Percentiles rank a stretch among this genome's conserved stretches.
phyloP scores from a whole-genome alignment of 2,888 invertebrate species.

The Lagria hirta region DNA sequence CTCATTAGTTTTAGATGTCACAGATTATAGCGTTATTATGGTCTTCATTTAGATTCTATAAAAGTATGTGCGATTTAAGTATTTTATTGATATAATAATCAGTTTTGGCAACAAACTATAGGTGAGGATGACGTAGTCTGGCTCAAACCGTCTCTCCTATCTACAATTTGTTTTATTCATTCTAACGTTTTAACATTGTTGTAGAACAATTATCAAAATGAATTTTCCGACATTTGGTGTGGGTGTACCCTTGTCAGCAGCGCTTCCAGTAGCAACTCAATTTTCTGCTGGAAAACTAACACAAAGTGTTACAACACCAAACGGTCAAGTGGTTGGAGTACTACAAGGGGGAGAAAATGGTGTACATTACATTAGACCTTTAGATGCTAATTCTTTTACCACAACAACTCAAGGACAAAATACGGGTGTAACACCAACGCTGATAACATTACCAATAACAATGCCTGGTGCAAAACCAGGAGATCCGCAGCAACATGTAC shows the following conservation, averaged over 20 bases:
- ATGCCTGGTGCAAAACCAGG: slow-evolving; percentile 74
- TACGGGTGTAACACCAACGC: slow-evolving; percentile 56
- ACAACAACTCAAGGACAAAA: slow-evolving; percentile 37
- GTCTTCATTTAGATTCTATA: too few relatives aligned
- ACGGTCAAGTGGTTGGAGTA: slow-evolving; percentile 71
- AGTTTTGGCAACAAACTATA: too few relatives aligned
- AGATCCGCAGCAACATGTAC: slow-evolving; percentile 76
- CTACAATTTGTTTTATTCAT: slow-evolving; percentile 1
- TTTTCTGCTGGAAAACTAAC: slow-evolving; percentile 67
- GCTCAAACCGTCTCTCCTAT: too few relatives aligned
- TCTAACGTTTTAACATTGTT: too few relatives aligned
- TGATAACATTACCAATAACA: slow-evolving; percentile 77
- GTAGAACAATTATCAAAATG: too few relatives aligned
- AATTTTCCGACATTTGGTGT: slow-evolving; percentile 74
- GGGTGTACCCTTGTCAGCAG: slow-evolving; percentile 61
- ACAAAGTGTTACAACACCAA: slow-evolving; percentile 68
- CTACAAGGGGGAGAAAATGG: slow-evolving; percentile 71
- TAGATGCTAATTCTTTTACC: slow-evolving; percentile 59
- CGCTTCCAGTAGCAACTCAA: slow-evolving; percentile 63
- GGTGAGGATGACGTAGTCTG: too few relatives aligned
- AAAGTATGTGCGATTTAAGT: too few relatives aligned
- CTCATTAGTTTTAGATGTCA: too few relatives aligned
- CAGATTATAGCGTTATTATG: too few relatives aligned
- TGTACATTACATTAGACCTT: slow-evolving; percentile 71
- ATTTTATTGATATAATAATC: too few relatives aligned